A percentile compares a stretch with the other conserved stretches of the same genome.
phyloP scores from a whole-genome alignment of 1,140 invertebrate species.

The Solenopsis fugax region DNA sequence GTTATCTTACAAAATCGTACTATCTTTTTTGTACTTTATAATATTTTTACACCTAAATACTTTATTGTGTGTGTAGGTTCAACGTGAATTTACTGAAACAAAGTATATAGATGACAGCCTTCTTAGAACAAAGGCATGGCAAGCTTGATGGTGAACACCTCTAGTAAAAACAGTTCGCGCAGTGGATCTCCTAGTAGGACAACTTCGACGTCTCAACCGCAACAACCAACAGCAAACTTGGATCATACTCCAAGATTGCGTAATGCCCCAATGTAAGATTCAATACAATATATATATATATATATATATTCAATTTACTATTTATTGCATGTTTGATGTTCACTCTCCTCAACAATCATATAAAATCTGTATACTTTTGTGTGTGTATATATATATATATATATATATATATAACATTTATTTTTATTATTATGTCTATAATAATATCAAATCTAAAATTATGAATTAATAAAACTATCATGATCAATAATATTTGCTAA shows the following conservation, averaged over 20 bases:
- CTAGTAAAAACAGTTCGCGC: slow-evolving; percentile 85
- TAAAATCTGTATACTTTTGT: background rate
- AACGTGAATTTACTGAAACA: slow-evolving; percentile 34
- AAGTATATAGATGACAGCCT: slow-evolving; percentile 56
- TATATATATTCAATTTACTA: background rate
- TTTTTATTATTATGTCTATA: background rate
- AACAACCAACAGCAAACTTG: slow-evolving; percentile 77
- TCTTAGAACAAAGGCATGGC: slow-evolving; percentile 82
- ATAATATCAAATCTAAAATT: background rate
- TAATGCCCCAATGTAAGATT: slow-evolving; percentile 83
- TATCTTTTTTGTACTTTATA: background rate
- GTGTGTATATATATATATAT: background rate
- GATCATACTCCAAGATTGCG: slow-evolving; percentile 83
- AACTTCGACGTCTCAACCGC: slow-evolving; percentile 76
- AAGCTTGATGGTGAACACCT: slow-evolving; percentile 84
- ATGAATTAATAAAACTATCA: slow-evolving; percentile 7
- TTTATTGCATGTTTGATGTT: slow-evolving; percentile 20
- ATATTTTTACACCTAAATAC: slow-evolving; percentile 21
- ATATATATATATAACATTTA: background rate
- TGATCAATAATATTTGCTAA: slow-evolving; percentile 37
- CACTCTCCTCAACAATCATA: slow-evolving; percentile 26
- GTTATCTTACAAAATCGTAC: background rate
- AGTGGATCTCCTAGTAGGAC: slow-evolving; percentile 84
- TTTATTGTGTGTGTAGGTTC: slow-evolving; percentile 33
- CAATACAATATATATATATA: slow-evolving; percentile 11